A percentile compares a stretch with the other conserved stretches of the same genome.
phyloP scores from a whole-genome alignment of 1,140 invertebrate genomes.

The Metopolophium dirhodum region DNA sequence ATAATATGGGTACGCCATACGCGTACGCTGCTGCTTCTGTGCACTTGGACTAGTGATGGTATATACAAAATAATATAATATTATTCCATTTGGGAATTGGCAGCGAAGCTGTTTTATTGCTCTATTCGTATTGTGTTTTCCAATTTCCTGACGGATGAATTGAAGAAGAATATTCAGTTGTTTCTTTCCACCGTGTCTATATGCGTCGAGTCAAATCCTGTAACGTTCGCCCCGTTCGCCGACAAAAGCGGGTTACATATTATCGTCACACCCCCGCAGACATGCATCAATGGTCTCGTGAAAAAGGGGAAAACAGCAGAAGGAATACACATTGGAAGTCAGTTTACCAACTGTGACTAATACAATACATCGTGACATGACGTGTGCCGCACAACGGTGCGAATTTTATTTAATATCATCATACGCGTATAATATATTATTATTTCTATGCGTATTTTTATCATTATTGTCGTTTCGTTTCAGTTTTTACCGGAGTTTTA shows the following conservation, averaged over 20 bases:
- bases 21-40: neutral
- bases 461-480: neutral
- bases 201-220: slow-evolving; percentile 22
- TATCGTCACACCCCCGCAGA: slow-evolving; percentile 14
- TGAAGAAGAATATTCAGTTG: slow-evolving; percentile 37
- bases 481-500: neutral
- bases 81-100: slow-evolving; percentile 20
- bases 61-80: neutral
- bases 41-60: neutral
- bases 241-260: slow-evolving; percentile 27
- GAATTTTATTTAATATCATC: slow-evolving; percentile 32
- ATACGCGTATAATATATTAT: neutral
- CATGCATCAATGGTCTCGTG: slow-evolving; percentile 40
- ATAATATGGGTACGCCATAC: slow-evolving; percentile 4
- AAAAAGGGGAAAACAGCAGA: neutral
- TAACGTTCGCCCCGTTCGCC: neutral
- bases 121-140: slow-evolving; percentile 43
- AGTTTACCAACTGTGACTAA: slow-evolving; percentile 53
- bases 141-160: slow-evolving; percentile 33
- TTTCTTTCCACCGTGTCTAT: neutral
- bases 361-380: slow-evolving; percentile 31
- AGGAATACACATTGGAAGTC: slow-evolving; percentile 12
- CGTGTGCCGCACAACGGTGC: slow-evolving; percentile 21
- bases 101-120: slow-evolving; percentile 20
- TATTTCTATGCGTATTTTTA: neutral